Conservation (phyloP, 2,113 vertebrate genomes). For the Siniperca knerii region DNA sequence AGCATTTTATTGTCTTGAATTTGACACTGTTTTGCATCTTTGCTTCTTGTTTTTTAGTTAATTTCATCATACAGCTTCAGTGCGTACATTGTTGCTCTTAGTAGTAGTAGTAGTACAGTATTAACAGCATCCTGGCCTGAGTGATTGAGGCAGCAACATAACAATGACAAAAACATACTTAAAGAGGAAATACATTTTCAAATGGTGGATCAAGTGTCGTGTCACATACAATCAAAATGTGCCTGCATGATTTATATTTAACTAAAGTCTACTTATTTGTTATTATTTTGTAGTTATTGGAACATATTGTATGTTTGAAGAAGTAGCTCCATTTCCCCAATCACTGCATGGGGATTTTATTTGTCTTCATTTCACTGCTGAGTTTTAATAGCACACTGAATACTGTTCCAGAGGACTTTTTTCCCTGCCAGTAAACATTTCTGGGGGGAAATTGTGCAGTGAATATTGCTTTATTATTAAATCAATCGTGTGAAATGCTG, state of each 20-base stretch:
- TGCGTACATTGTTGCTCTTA: too few relatives aligned
- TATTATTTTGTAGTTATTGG: background rate
- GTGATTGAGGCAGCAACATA: background rate
- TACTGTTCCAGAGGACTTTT: constrained; percentile 12
- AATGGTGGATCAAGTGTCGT: background rate
- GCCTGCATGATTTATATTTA: background rate
- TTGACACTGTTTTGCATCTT: background rate
- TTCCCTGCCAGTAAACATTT: constrained; percentile 49
- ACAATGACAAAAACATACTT: background rate
- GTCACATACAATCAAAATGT: background rate
- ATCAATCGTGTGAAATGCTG: constrained; percentile 52
- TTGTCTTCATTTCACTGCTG: constrained; percentile 32
- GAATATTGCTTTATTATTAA: constrained; percentile 69
- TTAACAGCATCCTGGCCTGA: background rate
- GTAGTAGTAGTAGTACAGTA: background rate
- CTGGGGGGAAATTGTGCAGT: constrained; percentile 21
- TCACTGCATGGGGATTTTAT: background rate
- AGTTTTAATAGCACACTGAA: constrained; percentile 18
- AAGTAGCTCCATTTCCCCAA: background rate
- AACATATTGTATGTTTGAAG: background rate
- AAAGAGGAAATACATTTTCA: background rate
- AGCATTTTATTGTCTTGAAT: background rate
- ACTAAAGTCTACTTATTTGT: background rate
- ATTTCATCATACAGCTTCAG: background rate
- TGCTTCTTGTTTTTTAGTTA: background rate